Evolutionary conservation across 2,888 invertebrate species (phyloP).

Genomic region (Eurytoma californica): DNA sequence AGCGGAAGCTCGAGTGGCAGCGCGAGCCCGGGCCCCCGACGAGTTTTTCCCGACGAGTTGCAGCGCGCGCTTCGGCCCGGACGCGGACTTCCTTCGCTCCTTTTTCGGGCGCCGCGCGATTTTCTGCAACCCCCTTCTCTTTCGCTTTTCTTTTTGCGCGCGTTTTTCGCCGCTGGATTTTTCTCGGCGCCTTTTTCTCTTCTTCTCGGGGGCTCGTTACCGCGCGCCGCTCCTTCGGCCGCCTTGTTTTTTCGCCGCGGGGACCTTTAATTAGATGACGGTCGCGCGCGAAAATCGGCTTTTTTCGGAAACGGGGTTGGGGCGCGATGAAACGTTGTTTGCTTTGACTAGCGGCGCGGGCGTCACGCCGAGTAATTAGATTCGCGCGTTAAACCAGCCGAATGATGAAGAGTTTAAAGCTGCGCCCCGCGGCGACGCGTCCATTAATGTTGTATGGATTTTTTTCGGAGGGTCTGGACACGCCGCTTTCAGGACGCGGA

Average conservation of each 20-base stretch:
- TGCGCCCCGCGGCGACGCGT: conserved; percentile 1
- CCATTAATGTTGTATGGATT: conserved; percentile 36
- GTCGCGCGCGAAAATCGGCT: conserved; percentile 1
- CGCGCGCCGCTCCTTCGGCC: conserved; percentile 8
- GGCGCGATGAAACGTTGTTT: conserved; percentile 4
- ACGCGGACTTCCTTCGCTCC: conserved; percentile 37
- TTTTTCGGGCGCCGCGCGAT: neutral
- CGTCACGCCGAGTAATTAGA: conserved; percentile 32
- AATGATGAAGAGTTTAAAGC: conserved; percentile 44
- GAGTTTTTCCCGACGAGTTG: conserved; percentile 53
- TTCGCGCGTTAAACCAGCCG: conserved; percentile 34
- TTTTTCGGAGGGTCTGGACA: neutral
- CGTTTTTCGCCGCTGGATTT: neutral
- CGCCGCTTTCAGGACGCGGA: too few relatives aligned
- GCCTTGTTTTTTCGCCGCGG: neutral
- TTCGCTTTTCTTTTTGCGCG: neutral
- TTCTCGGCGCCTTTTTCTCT: conserved; percentile 41
- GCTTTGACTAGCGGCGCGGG: conserved; percentile 9
- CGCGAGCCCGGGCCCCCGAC: conserved; percentile 13
- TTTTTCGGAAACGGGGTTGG: neutral
- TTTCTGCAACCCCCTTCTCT: neutral
- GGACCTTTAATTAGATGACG: conserved; percentile 52
- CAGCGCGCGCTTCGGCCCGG: conserved; percentile 22
- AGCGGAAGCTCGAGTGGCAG: conserved; percentile 35
- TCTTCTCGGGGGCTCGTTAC: conserved; percentile 34